Evolutionary conservation across 1,140 invertebrate species (phyloP), one percentile per base, ranked within the genome.

Genomic region (Lepidostoma basale): DNA sequence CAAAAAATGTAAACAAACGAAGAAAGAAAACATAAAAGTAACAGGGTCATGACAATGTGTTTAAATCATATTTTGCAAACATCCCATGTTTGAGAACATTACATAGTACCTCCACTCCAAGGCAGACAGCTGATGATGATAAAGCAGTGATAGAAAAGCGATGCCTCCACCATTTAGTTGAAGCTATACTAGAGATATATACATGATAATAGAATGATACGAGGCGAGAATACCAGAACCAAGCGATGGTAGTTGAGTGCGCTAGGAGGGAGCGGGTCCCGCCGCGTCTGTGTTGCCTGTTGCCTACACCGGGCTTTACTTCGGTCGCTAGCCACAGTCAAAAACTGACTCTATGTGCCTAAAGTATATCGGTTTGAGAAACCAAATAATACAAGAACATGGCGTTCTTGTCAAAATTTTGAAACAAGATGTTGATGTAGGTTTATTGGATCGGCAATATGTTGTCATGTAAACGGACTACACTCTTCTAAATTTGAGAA

Each of bases 121-220:
- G 45, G 69, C 65, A 42, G 62, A 39, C 70, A 67, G 70, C 67
- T 62, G 64, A 30, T 62, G 62, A 62, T 72, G 70, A 68, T 63
- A 62, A 72, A 72, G 70, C 70, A 22, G 47, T 72, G 70, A 72
- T n/a, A n/a, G 44, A 66, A 16, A 72, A 72, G 67, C 66, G 54
- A 62, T 23, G 42, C 70, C 67, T 69, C 70, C 66, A 68, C 70
- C 66, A 47, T 65, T 54, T 47, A 72, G 59, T 30, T 62, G 45
- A 60, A 72, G 52, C 67, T 62, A 67, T 30, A 39, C 25, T 42
- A 44, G 63, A 18, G n/a, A 42, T 66, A 64, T 30, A 40, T 49
- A 67, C 36, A 68, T 58, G 66, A n/a, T n/a, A n/a, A n/a, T n/a
- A 47, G 62, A 33, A 70, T 49, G 56, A 69, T 68, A 66, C 39